phyloP scores from a whole-genome alignment of 2,113 vertebrate species.

The Eulemur rufifrons region DNA sequence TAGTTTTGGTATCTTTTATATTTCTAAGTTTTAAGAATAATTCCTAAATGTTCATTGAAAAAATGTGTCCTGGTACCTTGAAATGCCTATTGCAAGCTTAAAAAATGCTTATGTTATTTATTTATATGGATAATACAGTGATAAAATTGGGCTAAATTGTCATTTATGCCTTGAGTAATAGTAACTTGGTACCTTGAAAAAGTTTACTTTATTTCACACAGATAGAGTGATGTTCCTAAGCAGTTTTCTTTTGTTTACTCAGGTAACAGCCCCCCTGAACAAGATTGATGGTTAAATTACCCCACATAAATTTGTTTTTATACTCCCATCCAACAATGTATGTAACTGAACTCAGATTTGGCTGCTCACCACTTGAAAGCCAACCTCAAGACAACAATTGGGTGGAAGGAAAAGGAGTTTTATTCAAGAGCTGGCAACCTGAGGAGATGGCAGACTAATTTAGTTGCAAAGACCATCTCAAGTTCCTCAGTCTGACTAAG shows the following conservation, averaged over 20 bases:
- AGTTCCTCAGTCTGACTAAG: no score
- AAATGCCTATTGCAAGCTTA: background rate
- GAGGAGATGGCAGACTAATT: no score
- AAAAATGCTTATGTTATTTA: background rate
- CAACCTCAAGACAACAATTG: no score
- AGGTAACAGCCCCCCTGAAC: background rate
- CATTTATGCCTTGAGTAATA: background rate
- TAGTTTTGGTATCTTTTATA: background rate
- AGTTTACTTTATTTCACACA: constrained; percentile 40
- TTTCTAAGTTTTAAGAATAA: background rate
- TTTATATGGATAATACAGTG: background rate
- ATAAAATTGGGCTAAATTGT: background rate
- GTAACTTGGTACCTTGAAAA: constrained; percentile 21
- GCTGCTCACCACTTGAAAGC: no score
- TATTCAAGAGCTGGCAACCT: no score
- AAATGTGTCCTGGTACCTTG: background rate
- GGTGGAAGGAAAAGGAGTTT: no score
- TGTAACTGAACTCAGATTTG: no score
- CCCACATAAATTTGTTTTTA: constrained; percentile 21
- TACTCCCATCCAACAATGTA: background rate
- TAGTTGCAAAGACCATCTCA: no score
- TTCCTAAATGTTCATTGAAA: background rate
- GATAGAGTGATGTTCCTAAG: constrained; percentile 6
- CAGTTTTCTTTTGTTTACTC: background rate
- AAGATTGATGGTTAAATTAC: background rate